Percentiles rank a stretch among this genome's conserved stretches.
Evolutionary conservation across 1,140 invertebrate genomes (phyloP).

Genomic region (Hylaeus volcanicus): DNA sequence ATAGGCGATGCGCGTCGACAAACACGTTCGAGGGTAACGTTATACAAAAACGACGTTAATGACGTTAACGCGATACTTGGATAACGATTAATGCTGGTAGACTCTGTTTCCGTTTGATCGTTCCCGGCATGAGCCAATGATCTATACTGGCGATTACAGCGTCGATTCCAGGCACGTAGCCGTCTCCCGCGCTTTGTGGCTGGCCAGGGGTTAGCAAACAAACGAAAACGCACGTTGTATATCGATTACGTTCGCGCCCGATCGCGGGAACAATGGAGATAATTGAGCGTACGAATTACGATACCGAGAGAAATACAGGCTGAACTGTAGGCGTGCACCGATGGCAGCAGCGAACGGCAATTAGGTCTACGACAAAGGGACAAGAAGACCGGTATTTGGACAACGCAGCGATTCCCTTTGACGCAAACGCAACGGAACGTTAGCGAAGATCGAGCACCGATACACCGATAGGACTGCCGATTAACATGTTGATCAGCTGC

Average conservation of each 20-base stretch:
- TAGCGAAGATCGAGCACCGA: no score
- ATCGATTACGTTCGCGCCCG: slow-evolving; percentile 62
- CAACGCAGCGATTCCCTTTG: neutral
- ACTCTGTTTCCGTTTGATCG: slow-evolving; percentile 50
- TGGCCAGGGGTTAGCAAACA: slow-evolving; percentile 56
- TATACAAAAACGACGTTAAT: neutral
- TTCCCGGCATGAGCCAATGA: slow-evolving; percentile 26
- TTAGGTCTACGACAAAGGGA: slow-evolving; percentile 20
- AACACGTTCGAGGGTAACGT: no score
- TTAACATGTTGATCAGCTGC: no score
- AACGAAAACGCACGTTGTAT: slow-evolving; percentile 62
- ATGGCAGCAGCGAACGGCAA: slow-evolving; percentile 7
- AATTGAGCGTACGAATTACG: slow-evolving; percentile 64
- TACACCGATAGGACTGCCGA: neutral
- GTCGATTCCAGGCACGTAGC: slow-evolving; percentile 58
- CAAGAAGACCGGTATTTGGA: neutral
- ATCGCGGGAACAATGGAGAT: slow-evolving; percentile 60
- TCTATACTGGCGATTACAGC: slow-evolving; percentile 53
- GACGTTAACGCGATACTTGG: neutral
- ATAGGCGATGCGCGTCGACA: no score
- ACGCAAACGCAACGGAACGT: neutral
- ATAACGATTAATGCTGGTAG: slow-evolving; percentile 33
- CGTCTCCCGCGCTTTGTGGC: slow-evolving; percentile 50
- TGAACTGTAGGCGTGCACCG: neutral
- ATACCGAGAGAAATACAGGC: slow-evolving; percentile 34